Base-by-base conservation (phyloP, 2,888 invertebrate species). In the Caenorhabditis panamensis region DNA sequence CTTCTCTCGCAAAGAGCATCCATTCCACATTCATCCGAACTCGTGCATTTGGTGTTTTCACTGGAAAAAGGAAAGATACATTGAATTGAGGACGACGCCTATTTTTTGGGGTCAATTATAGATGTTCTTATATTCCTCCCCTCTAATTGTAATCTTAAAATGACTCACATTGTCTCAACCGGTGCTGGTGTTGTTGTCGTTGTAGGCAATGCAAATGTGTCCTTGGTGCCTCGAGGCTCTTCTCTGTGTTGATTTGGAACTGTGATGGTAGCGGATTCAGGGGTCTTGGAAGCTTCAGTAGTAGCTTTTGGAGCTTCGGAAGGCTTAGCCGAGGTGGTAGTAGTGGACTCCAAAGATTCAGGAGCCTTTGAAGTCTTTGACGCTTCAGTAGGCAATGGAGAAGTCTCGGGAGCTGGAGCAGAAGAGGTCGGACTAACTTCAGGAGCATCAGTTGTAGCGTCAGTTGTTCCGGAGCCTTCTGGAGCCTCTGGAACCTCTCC, bases 1-100 rank as follows among this genome's bases (percentile, higher is more conserved):
- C 87, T 59, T 31, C 88, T 63, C 64, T 90, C 89, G 64, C 90
- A 90, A 37, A 87, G 82, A 0, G 89, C 84, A 71, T 90, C 89
- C n/a, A 73, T 58, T 47, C 89, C 89, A 68, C 89, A 89, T 59
- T 88, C 86, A 71, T 88, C 87, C 36, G 82, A 84, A 28, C 85
- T 87, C 8, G 79, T 79, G 67, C 89, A 89, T 62, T 88, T 87
- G 0, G 79, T 79, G 53, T 54, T 76, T 44, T 82, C 82, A 22
- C 79, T 83, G 69, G 31, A 31, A 31, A 9, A 31, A 31, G n/a
- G n/a, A n/a, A n/a, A n/a, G n/a, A n/a, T n/a, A n/a, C n/a, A n/a
- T n/a, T n/a, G n/a, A n/a, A n/a, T n/a, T n/a, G n/a, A n/a, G n/a
- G n/a, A n/a, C n/a, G n/a, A n/a, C 24, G 2, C n/a, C 20, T 11